Base-by-base conservation (phyloP, 2,113 vertebrate genomes). In the Chionomys nivalis region DNA sequence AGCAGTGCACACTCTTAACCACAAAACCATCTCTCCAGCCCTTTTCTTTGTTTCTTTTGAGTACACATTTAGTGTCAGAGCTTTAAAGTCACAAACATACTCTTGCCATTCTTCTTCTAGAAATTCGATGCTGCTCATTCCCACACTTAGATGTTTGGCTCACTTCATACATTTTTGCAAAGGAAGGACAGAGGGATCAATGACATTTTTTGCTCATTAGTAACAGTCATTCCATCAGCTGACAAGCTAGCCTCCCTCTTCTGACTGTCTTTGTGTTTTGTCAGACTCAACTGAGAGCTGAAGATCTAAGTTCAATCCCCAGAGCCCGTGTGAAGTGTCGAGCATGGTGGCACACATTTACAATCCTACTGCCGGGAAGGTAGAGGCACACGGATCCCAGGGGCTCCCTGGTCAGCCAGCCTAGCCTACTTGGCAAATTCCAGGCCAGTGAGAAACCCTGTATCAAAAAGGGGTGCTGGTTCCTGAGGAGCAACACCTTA, bases 141-240 rank as follows among this genome's bases (percentile, higher is more conserved):
- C 75, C 77, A 65, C 13, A 89, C n/a, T 76, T 89, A 58, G 85
- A 89, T 58, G 36, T 75, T 33, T 68, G 77, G 88, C 42, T 47
- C 44, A 70, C 88, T 92, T 47, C 6, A 83, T 88, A 72, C 49
- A 87, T 70, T 72, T 90, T 90, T 91, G 72, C 16, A 85, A 28
- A 68, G 39, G 39, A 12, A 65, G 17, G 26, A 95, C 81, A 19
- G 44, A 76, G 44, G 39, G 10, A 86, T 66, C 76, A 82, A 66
- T 77, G 24, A n/a, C 75, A 78, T n/a, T 75, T 89, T 96, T 28
- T 58, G 52, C 47, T 52, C 7, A 16, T 14, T 9, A 26, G 65
- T 24, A 75, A 21, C 61, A 73, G 76, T 72, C 21, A 42, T 75
- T 79, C 47, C 7, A 28, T 75, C 78, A 58, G 39, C 14, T 75